A percentile compares a stretch with the other conserved stretches of the same genome.
phyloP scores from a whole-genome alignment of 2,888 invertebrate species.

The Helobdella robusta region DNA sequence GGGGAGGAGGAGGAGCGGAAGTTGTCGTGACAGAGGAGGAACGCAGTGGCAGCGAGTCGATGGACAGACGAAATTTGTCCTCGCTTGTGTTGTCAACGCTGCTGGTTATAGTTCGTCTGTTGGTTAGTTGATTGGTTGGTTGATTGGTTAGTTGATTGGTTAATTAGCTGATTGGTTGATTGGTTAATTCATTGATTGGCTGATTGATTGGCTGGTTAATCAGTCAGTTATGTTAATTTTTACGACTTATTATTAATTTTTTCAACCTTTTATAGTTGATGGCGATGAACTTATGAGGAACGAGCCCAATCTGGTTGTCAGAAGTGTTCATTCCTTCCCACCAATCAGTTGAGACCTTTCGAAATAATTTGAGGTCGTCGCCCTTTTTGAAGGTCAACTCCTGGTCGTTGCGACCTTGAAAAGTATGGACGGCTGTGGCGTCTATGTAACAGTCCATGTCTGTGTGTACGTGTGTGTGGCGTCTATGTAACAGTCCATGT shows the following conservation, averaged over 20 bases:
- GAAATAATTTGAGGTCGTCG: slow-evolving; percentile 62
- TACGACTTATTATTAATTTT: too few relatives aligned
- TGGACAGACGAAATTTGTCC: slow-evolving; percentile 40
- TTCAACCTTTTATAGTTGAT: slow-evolving; percentile 27
- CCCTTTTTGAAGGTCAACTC: slow-evolving; percentile 70
- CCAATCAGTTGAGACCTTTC: slow-evolving; percentile 72
- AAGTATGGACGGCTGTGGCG: slow-evolving; percentile 71
- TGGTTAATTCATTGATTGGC: too few relatives aligned
- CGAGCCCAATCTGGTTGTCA: slow-evolving; percentile 56
- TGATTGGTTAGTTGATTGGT: too few relatives aligned
- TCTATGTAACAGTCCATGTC: slow-evolving; percentile 52
- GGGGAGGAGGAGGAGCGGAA: too few relatives aligned
- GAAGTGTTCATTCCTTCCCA: slow-evolving; percentile 65
- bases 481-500: too few relatives aligned
- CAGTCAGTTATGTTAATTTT: too few relatives aligned
- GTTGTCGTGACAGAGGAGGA: slow-evolving; percentile 28
- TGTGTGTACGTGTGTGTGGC: too few relatives aligned
- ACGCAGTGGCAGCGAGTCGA: slow-evolving; percentile 40
- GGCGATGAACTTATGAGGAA: slow-evolving; percentile 65
- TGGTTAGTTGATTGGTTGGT: too few relatives aligned
- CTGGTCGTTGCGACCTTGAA: slow-evolving; percentile 64
- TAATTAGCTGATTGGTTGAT: too few relatives aligned
- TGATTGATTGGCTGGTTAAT: too few relatives aligned
- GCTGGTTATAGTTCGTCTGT: too few relatives aligned
- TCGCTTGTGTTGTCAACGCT: slow-evolving; percentile 26